Conservation (phyloP, 1,140 invertebrate genomes). For the Scaptomyza montana region DNA sequence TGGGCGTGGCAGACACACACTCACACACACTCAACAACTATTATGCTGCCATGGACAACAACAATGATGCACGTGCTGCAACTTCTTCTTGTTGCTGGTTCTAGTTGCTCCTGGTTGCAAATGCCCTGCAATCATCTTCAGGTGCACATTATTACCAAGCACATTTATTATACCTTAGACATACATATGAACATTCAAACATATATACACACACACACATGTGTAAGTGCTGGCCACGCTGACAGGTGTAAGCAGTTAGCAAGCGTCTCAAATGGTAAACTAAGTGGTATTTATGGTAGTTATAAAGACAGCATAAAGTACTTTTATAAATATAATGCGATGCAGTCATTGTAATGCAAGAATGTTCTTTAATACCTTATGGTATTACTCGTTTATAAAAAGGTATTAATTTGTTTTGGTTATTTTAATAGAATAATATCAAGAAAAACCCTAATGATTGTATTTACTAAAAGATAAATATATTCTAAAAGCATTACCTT, state of each 20-base stretch:
- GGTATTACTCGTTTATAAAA: not conserved
- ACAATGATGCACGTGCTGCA: slow-evolving; percentile 59
- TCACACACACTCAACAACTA: not conserved
- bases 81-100: slow-evolving; percentile 11
- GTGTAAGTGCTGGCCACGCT: slow-evolving; percentile 16
- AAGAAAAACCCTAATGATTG: too few relatives aligned
- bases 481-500: too few relatives aligned
- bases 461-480: too few relatives aligned
- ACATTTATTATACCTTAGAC: slow-evolving; percentile 34
- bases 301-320: not conserved
- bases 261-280: slow-evolving; percentile 1
- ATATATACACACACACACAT: too few relatives aligned
- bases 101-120: slow-evolving; percentile 40
- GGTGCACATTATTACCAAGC: slow-evolving; percentile 49
- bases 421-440: too few relatives aligned
- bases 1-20: not conserved
- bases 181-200: not conserved
- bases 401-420: too few relatives aligned
- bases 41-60: slow-evolving; percentile 58
- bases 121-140: slow-evolving; percentile 53
- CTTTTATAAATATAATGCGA: not conserved
- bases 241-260: slow-evolving; percentile 34
- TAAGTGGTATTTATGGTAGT: too few relatives aligned
- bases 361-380: not conserved
- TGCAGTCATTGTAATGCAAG: not conserved